A percentile compares a stretch with the other conserved stretches of the same genome.
phyloP scores from a whole-genome alignment of 2,113 vertebrate species.

The Myotis lucifugus region DNA sequence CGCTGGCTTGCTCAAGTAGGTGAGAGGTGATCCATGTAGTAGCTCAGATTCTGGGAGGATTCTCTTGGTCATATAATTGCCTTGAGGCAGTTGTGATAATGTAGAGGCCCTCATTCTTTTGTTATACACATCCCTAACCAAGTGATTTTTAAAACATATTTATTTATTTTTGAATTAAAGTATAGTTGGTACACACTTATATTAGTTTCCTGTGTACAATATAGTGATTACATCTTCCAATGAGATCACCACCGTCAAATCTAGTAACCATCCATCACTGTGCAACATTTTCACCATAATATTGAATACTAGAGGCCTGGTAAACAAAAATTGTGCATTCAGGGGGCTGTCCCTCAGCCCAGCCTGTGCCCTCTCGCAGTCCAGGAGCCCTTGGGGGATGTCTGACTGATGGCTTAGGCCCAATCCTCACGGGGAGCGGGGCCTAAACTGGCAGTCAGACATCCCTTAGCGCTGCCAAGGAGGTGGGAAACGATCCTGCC shows the following conservation, averaged over 20 bases:
- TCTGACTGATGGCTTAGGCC: too few species aligned
- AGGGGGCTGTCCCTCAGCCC: too few species aligned
- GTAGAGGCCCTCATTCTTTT: neutral
- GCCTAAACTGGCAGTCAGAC: too few species aligned
- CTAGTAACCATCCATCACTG: neutral
- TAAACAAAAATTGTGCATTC: too few species aligned
- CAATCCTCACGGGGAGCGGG: too few species aligned
- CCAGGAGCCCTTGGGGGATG: too few species aligned
- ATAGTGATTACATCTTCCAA: neutral
- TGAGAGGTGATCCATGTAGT: neutral
- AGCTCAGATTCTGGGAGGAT: neutral
- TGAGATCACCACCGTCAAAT: neutral
- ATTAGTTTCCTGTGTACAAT: neutral
- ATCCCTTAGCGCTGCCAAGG: too few species aligned
- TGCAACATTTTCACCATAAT: neutral
- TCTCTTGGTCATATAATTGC: neutral
- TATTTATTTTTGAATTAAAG: neutral
- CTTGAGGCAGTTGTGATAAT: neutral
- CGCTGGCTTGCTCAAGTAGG: neutral
- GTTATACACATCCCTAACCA: neutral
- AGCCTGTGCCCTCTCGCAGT: too few species aligned
- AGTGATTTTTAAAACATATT: neutral
- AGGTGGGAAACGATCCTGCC: too few species aligned
- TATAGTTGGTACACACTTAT: neutral
- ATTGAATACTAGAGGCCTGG: neutral